phyloP scores from a whole-genome alignment of 2,113 vertebrate genomes.

The Daphoenositta chrysoptera region DNA sequence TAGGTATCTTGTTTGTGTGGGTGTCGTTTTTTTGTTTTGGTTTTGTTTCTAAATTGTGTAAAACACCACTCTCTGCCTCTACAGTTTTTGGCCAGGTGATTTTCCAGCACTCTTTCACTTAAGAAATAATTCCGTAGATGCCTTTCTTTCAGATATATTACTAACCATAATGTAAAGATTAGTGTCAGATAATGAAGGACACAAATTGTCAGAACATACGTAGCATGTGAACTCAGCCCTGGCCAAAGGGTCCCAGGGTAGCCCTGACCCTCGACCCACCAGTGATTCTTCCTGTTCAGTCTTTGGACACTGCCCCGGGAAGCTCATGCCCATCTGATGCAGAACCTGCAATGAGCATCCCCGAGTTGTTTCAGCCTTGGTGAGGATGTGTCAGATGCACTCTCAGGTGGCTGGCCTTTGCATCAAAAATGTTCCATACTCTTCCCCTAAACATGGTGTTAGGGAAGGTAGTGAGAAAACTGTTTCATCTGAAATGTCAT shows the following conservation, averaged over 20 bases:
- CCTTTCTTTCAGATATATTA: background rate
- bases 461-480: background rate
- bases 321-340: background rate
- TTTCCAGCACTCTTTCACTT: background rate
- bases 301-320: rapidly evolving
- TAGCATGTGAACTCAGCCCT: background rate
- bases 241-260: background rate
- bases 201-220: background rate
- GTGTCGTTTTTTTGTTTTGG: background rate
- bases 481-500: background rate
- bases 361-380: rapidly evolving
- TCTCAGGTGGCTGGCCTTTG: background rate
- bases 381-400: background rate
- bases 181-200: background rate
- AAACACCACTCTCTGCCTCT: background rate
- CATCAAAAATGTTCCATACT: background rate
- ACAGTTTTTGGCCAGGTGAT: background rate
- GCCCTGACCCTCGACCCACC: background rate
- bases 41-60: background rate
- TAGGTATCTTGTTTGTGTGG: background rate
- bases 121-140: background rate
- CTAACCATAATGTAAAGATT: background rate
- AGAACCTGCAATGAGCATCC: rapidly evolving
- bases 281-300: background rate
- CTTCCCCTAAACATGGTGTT: background rate